Conservation (phyloP, 2,888 invertebrate genomes). For the Dugesia japonica region DNA sequence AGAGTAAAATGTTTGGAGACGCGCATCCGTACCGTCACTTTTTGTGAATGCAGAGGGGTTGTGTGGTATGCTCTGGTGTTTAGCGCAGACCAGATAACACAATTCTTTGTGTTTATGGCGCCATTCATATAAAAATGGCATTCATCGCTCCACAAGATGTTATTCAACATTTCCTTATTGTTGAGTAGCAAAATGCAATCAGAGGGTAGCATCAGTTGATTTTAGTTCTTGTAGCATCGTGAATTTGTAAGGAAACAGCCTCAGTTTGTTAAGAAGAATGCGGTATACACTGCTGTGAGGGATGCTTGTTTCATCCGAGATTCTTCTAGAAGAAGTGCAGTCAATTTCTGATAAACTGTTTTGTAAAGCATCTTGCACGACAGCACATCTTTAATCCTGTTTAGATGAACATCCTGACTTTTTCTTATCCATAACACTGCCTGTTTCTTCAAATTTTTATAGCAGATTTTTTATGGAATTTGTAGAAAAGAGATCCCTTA, state of each 20-base stretch:
- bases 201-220: background rate
- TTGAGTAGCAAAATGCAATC: background rate
- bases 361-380: background rate
- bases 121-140: slow-evolving; percentile 5
- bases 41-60: background rate
- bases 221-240: background rate
- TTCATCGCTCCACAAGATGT: background rate
- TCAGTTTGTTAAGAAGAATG: background rate
- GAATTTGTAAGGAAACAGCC: background rate
- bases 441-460: background rate
- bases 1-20: no score
- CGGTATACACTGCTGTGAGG: background rate
- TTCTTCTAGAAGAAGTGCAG: background rate
- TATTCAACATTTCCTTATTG: background rate
- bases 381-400: background rate
- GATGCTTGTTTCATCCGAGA: background rate
- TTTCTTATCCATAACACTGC: background rate
- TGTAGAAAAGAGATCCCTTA: background rate
- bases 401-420: background rate
- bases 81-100: background rate
- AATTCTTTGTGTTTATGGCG: slow-evolving; percentile 8
- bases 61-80: background rate
- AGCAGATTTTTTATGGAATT: background rate
- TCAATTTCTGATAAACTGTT: background rate
- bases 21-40: no score